Evolutionary conservation across 2,113 vertebrate genomes (phyloP).

Genomic region (Thalassarche chlororhynchos): DNA sequence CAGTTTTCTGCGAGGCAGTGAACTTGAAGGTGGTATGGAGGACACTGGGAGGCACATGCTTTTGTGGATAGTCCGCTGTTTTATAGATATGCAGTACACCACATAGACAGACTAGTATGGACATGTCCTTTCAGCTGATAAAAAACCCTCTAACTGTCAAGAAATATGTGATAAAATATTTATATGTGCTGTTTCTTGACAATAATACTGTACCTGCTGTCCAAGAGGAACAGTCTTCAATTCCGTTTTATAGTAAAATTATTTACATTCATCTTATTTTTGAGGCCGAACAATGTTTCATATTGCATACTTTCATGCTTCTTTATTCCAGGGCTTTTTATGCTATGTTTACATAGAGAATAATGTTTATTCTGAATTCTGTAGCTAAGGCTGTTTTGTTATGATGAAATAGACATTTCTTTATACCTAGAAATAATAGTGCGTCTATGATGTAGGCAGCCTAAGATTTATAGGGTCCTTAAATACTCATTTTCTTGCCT

Average conservation of each 20-base stretch:
- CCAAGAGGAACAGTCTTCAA: not conserved
- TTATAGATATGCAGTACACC: not conserved
- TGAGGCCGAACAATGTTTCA: not conserved
- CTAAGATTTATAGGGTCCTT: constrained; percentile 8
- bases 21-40: not conserved
- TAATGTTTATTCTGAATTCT: constrained; percentile 7
- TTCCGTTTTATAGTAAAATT: not conserved
- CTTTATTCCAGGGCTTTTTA: not conserved
- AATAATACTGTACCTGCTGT: not conserved
- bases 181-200: not conserved
- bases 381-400: not conserved
- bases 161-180: not conserved
- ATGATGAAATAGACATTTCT: not conserved
- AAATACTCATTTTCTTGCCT: constrained; percentile 21
- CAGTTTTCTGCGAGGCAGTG: not conserved
- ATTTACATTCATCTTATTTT: not conserved
- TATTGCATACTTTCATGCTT: not conserved
- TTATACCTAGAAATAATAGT: constrained; percentile 22
- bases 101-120: not conserved
- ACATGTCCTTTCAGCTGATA: not conserved
- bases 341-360: not conserved
- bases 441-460: not conserved
- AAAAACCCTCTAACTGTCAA: not conserved
- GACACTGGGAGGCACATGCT: not conserved
- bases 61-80: not conserved